phyloP scores from a whole-genome alignment of 2,113 vertebrate species.

The Callipepla squamata region DNA sequence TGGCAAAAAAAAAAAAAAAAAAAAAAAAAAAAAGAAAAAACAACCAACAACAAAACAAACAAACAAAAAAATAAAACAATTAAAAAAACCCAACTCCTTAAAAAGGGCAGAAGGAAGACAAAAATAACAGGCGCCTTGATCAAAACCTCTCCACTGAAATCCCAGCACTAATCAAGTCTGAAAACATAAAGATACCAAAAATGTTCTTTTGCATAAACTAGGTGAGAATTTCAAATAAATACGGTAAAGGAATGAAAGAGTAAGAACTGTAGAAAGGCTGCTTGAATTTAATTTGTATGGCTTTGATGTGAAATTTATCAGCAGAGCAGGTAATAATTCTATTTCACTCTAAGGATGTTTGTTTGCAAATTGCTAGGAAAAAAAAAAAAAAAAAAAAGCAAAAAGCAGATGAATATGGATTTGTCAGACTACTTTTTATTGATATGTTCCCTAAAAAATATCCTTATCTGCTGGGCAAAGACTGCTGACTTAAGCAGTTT shows the following conservation, averaged over 20 bases:
- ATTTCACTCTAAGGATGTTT: background rate
- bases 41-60: background rate
- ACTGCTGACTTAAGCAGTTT: background rate
- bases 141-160: background rate
- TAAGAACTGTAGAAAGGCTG: background rate
- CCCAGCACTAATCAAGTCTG: background rate
- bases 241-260: background rate
- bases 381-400: background rate
- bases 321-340: background rate
- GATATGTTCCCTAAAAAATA: slow-evolving; percentile 17
- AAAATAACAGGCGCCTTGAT: background rate
- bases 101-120: background rate
- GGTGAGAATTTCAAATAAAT: background rate
- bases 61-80: background rate
- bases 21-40: too few species aligned
- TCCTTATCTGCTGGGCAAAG: background rate
- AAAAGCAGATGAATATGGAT: background rate
- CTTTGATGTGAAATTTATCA: slow-evolving; percentile 33
- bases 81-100: background rate
- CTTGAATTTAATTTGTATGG: slow-evolving; percentile 22
- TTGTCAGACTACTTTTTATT: slow-evolving; percentile 1
- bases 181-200: background rate
- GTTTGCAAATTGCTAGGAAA: background rate
- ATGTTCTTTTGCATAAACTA: background rate
- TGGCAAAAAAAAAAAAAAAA: background rate